Percentiles rank a stretch among this genome's conserved stretches.
Conservation (phyloP, 2,113 vertebrate species). For the Clarias magur region DNA sequence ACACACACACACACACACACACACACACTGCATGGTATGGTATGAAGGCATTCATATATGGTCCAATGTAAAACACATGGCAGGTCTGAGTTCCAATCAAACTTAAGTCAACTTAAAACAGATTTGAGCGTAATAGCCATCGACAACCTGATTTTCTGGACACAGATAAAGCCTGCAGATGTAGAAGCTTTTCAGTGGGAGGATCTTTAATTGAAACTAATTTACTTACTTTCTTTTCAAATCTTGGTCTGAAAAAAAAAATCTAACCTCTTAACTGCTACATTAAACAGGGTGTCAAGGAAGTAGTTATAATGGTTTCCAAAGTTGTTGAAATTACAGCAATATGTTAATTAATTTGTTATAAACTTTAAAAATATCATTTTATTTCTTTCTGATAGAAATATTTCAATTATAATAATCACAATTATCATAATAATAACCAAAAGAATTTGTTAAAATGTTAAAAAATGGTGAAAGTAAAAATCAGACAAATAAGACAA, state of each 20-base stretch:
- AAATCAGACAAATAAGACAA: background rate
- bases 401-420: no score
- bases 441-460: background rate
- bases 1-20: background rate
- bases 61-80: constrained; percentile 9
- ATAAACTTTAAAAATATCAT: no score
- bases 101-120: constrained; percentile 7
- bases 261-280: no score
- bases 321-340: background rate
- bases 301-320: background rate
- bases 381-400: no score
- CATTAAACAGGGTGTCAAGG: background rate
- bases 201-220: background rate
- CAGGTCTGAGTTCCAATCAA: background rate
- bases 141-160: background rate
- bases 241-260: background rate
- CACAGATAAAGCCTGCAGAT: background rate
- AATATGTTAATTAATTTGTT: background rate
- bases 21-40: background rate
- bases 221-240: background rate
- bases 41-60: background rate
- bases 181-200: background rate
- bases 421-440: no score
- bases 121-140: background rate
- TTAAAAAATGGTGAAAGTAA: background rate